Evolutionary conservation across 2,113 vertebrate species (phyloP), one percentile per base, ranked within the genome.

Genomic region (Tyrannus savana): DNA sequence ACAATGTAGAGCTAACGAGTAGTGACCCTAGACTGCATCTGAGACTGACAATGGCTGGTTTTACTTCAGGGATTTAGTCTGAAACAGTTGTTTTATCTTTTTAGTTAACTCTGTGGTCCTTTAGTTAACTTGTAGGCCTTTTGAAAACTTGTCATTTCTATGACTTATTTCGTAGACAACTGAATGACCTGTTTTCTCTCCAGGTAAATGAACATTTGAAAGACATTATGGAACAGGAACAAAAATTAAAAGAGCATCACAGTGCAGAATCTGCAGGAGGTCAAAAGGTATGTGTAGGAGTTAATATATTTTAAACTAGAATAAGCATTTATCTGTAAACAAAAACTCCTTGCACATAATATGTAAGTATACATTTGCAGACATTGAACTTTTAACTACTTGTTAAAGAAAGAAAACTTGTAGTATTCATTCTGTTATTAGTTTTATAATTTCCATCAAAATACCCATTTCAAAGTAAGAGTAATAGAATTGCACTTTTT

Each of bases 131-230:
- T 76, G 50, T 14, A 67, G 50, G 46, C 14, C 22, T 82, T 68
- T 62, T 64, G 46, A 63, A 69, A 93, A 64, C 31, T 76, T 81
- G 1, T 1, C 2, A 73, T 82, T 93, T 73, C n/a, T 67, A 2
- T 58, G 6, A 44, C 11, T 63, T 59, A 10, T 62, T 74, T 72
- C 56, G 87, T 84, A 77, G 37, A 63, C 35, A 42, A 44, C 10
- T 60, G 55, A 84, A 59, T 49, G 21, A 92, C 50, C 56, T 58
- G 1, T 83, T 96, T 93, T 96, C 12, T 93, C 93, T 96, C 75
- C 90, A 99, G 99, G 98, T 99, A 56, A 99, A 99, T 66, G 99
- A 99, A 87, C 99, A 99, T 93, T 98, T 99, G 95, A 99, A 99
- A 97, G 99, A 99, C 81, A 98, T 99, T 69, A 97, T 99, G 97